phyloP scores from a whole-genome alignment of 2,113 vertebrate genomes.

The Galbula dea region DNA sequence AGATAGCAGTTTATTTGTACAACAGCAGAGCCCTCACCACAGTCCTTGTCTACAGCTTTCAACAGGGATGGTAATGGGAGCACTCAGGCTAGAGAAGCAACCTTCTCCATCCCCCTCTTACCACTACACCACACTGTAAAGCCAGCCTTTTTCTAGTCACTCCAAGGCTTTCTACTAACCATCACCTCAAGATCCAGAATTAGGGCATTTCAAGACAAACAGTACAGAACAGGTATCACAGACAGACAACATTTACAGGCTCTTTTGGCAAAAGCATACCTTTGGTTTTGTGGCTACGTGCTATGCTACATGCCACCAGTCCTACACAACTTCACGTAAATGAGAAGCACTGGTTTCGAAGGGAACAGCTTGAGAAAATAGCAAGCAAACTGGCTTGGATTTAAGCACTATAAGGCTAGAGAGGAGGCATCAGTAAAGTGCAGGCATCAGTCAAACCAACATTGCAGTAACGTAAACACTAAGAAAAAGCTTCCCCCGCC shows the following conservation, averaged over 20 bases:
- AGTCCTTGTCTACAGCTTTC: neutral
- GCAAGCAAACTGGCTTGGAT: neutral
- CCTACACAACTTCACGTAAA: neutral
- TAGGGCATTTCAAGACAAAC: neutral
- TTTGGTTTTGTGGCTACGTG: neutral
- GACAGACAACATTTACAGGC: neutral
- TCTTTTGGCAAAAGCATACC: neutral
- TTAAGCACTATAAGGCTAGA: neutral
- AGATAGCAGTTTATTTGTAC: constrained; percentile 23
- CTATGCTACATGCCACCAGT: neutral
- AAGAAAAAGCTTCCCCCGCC: neutral
- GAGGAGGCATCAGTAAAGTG: neutral
- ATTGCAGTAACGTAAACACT: neutral
- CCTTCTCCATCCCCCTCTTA: neutral
- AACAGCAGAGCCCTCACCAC: neutral
- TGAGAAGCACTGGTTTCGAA: neutral
- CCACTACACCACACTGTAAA: neutral
- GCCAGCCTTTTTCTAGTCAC: neutral
- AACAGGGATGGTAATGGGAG: neutral
- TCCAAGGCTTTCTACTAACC: neutral
- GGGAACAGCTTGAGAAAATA: neutral
- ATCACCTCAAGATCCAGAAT: neutral
- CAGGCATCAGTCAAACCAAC: neutral
- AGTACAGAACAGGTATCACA: neutral
- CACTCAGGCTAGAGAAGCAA: neutral